Evolutionary conservation across 2,888 invertebrate genomes (phyloP).

Genomic region (Caenorhabditis sp.): DNA sequence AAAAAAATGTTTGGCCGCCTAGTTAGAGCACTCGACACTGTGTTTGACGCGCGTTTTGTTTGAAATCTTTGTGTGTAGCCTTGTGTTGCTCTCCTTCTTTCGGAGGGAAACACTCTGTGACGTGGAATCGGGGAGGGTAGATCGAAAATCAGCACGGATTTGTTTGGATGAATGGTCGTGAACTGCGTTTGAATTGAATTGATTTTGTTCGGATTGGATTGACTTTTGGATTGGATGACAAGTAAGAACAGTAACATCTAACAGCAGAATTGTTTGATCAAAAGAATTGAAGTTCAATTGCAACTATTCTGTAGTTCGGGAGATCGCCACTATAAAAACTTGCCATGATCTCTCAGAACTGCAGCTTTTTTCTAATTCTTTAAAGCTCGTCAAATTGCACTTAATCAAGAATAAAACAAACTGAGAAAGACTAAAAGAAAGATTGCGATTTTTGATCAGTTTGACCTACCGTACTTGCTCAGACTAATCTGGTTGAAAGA

Average conservation of each 20-base stretch:
- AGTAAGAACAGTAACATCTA: too few relatives aligned
- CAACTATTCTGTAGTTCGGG: neutral
- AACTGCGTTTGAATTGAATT: too few relatives aligned
- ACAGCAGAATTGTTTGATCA: neutral
- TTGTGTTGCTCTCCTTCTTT: constrained; percentile 33
- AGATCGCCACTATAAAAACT: neutral
- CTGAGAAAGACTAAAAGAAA: constrained; percentile 15
- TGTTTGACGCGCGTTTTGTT: constrained; percentile 47
- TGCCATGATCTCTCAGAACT: neutral
- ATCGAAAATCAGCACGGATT: constrained; percentile 34
- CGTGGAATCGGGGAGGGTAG: constrained; percentile 33
- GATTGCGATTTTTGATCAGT: constrained; percentile 52
- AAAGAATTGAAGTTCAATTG: neutral
- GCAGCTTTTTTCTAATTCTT: too few relatives aligned
- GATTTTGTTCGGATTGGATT: neutral
- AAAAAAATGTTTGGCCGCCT: constrained; percentile 14
- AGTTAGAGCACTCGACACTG: constrained; percentile 17
- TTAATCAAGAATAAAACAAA: neutral
- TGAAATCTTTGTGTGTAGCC: constrained; percentile 34
- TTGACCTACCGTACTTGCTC: constrained; percentile 50
- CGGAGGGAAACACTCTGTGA: constrained; percentile 33
- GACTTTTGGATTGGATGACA: constrained; percentile 5
- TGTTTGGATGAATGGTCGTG: too few relatives aligned
- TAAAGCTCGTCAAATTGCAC: neutral
- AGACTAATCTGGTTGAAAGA: constrained; percentile 48